Evolutionary conservation across 2,797 vertebrate species (phyloP).

Genomic region (Chromis chromis): DNA sequence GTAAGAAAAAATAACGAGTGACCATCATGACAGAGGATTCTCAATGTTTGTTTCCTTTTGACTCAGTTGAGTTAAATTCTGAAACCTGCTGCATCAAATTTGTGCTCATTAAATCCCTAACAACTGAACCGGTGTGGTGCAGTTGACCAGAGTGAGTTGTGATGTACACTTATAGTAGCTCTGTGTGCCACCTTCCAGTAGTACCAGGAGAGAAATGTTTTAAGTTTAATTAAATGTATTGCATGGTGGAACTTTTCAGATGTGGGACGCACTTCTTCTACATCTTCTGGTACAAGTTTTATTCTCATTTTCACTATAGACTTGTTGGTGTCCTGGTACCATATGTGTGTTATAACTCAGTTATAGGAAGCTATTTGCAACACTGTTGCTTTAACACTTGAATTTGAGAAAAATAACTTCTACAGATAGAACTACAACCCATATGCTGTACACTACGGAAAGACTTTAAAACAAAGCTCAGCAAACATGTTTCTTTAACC

Average conservation of each 20-base stretch:
- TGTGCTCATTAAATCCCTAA: neutral
- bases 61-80: too few species aligned
- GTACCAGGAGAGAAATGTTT: neutral
- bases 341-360: neutral
- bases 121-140: too few species aligned
- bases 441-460: neutral
- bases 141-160: neutral
- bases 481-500: conserved; percentile 23
- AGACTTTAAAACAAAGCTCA: neutral
- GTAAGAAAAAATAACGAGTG: too few species aligned
- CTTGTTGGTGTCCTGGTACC: neutral
- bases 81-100: neutral
- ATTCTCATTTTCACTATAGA: neutral
- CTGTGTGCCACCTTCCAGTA: neutral
- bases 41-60: too few species aligned
- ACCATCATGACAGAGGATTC: too few species aligned
- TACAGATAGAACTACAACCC: neutral
- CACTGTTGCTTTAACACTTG: neutral
- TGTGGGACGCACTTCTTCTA: neutral
- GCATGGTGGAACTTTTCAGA: neutral
- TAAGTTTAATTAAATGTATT: neutral
- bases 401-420: neutral
- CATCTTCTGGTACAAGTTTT: neutral
- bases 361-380: neutral
- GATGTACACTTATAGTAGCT: neutral